A percentile compares a stretch with the other conserved stretches of the same genome.
Conservation (phyloP, 2,113 vertebrate genomes). For the Phrynocephalus versicolor region DNA sequence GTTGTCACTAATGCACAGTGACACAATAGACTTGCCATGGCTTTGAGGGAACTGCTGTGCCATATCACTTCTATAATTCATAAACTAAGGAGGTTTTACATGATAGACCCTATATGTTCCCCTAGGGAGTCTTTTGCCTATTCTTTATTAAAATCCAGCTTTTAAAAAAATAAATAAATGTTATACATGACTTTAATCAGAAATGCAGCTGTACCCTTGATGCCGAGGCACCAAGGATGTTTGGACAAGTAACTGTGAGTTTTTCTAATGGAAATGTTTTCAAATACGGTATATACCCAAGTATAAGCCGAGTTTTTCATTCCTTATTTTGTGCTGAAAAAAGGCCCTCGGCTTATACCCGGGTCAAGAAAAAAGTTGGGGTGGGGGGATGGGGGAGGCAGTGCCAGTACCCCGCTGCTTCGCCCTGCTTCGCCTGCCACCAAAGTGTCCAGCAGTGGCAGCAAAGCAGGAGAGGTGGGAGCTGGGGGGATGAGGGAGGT, state of each 20-base stretch:
- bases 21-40: constrained; percentile 9
- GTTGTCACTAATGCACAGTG: constrained; percentile 1
- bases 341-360: no score
- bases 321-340: no score
- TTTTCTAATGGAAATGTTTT: background rate
- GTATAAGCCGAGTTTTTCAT: no score
- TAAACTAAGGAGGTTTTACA: constrained; percentile 15
- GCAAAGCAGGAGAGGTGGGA: no score
- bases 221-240: background rate
- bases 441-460: no score
- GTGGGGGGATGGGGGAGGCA: no score
- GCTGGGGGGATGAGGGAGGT: no score
- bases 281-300: no score
- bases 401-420: no score
- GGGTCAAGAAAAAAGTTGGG: no score
- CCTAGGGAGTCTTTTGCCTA: background rate
- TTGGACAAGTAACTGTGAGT: background rate
- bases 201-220: background rate
- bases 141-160: background rate
- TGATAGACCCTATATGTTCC: rapidly evolving
- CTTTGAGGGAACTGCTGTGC: constrained; percentile 18
- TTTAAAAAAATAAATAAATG: constrained; percentile 2
- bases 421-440: no score
- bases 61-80: background rate
- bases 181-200: background rate